These are phyloP conservation scores for Lonchura striata DNA, from an alignment of 2,113 vertebrate genomes.

Conservation along the genomic window DNA sequence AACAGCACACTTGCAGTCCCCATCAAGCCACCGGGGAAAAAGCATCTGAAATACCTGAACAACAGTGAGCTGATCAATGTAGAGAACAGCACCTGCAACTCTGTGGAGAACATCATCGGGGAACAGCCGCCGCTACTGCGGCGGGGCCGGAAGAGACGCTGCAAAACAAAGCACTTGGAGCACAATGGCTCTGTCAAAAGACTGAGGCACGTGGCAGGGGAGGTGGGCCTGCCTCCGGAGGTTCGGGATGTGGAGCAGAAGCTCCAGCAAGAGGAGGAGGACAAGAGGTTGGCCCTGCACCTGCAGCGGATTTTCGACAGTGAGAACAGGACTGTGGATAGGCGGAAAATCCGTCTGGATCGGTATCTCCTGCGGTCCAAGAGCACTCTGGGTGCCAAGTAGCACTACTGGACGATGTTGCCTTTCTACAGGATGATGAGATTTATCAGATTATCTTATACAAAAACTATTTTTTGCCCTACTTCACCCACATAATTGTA, in stretches of 20 bases:
- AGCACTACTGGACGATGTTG: conserved; percentile 32
- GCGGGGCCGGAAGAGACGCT: conserved; percentile 83
- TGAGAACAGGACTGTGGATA: conserved; percentile 76
- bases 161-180: conserved; percentile 92
- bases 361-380: conserved; percentile 89
- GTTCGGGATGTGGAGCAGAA: conserved; percentile 68
- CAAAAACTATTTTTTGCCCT: conserved; percentile 42
- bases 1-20: background rate
- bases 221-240: background rate
- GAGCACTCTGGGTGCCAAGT: conserved; percentile 76
- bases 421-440: conserved; percentile 24
- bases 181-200: conserved; percentile 76
- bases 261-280: conserved; percentile 80
- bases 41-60: conserved; percentile 62
- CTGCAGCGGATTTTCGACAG: conserved; percentile 86
- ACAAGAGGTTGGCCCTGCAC: conserved; percentile 83
- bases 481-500: background rate
- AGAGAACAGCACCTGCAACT: conserved; percentile 51
- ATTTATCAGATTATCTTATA: conserved; percentile 12
- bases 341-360: conserved; percentile 75
- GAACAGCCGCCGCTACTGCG: conserved; percentile 70
- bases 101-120: conserved; percentile 27
- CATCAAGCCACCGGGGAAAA: conserved; percentile 36
- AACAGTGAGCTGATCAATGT: conserved; percentile 45
- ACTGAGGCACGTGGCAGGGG: conserved; percentile 56